These are phyloP conservation scores for Mycogona germanica DNA, from an alignment of 2,888 invertebrate species.

Conservation along the genomic window DNA sequence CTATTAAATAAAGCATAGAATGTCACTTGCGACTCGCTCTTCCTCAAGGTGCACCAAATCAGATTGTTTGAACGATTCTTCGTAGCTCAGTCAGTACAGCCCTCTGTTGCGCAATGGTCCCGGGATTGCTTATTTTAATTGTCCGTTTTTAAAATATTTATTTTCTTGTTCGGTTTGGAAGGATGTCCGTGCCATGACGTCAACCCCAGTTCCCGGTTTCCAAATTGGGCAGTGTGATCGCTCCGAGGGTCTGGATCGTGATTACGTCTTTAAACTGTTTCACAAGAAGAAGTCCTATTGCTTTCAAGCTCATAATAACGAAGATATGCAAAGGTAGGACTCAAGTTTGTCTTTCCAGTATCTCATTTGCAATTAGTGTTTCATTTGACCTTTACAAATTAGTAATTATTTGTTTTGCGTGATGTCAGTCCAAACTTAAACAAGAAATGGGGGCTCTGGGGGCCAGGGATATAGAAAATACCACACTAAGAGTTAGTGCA, in stretches of 20 bases:
- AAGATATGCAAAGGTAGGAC: conserved; percentile 37
- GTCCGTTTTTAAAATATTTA: not conserved
- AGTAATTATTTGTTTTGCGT: not conserved
- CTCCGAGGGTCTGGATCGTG: conserved; percentile 27
- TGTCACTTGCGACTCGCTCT: no score
- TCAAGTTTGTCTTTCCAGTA: not conserved
- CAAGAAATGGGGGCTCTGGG: no score
- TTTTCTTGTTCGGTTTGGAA: conserved; percentile 22
- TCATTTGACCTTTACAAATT: no score
- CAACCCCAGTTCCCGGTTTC: conserved; percentile 47
- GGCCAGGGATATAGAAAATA: no score
- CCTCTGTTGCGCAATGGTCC: no score
- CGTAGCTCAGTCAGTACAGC: no score
- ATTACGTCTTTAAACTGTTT: conserved; percentile 37
- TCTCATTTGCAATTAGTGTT: not conserved
- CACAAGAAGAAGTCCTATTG: conserved; percentile 40
- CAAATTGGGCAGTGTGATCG: conserved; percentile 35
- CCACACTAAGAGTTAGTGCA: no score
- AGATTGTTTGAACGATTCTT: conserved; percentile 25
- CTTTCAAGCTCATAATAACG: conserved; percentile 40
- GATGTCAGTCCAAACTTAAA: not conserved
- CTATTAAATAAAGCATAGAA: no score
- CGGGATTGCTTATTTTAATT: no score
- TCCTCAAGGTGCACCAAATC: conserved; percentile 18
- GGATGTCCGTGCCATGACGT: conserved; percentile 42